Conservation (phyloP, 1,140 invertebrate species). For the Drosophila littoralis region DNA sequence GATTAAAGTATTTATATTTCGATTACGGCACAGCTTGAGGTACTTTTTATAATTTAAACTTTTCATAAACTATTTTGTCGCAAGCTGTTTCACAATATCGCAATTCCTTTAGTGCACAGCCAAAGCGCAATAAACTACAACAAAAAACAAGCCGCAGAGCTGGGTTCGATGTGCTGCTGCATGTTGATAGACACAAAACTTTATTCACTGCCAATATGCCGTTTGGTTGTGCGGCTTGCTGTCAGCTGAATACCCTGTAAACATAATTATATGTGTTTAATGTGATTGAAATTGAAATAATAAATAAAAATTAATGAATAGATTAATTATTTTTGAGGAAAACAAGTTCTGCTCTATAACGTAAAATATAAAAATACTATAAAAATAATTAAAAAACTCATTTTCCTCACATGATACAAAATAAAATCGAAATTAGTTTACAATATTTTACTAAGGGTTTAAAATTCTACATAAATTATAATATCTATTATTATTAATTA, state of each 20-base stretch:
- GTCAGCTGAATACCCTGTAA: conserved; percentile 15
- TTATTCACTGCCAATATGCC: conserved; percentile 45
- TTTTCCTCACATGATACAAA: too few relatives aligned
- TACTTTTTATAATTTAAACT: conserved; percentile 2
- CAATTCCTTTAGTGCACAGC: conserved; percentile 11
- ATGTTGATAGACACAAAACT: conserved; percentile 51
- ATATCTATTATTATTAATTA: too few relatives aligned
- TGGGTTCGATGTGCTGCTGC: conserved; percentile 42
- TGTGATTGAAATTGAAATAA: not conserved
- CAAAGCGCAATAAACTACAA: not conserved
- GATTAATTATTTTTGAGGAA: too few relatives aligned
- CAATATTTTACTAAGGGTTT: too few relatives aligned
- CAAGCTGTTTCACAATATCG: conserved; percentile 19
- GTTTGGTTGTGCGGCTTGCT: not conserved
- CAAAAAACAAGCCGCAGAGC: conserved; percentile 26
- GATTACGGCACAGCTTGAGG: not conserved
- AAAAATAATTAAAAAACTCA: too few relatives aligned
- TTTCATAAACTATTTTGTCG: conserved; percentile 15
- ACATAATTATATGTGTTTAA: too few relatives aligned
- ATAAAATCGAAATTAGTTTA: too few relatives aligned
- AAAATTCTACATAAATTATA: too few relatives aligned
- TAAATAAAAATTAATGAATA: not conserved
- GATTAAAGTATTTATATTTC: conserved; percentile 10
- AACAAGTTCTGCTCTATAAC: too few relatives aligned
- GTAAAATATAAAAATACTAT: too few relatives aligned